Percentiles rank a stretch among this genome's conserved stretches.
These are phyloP conservation scores for Holacanthella duospinosa DNA, from an alignment of 2,888 invertebrate species.

Conservation along the genomic window DNA sequence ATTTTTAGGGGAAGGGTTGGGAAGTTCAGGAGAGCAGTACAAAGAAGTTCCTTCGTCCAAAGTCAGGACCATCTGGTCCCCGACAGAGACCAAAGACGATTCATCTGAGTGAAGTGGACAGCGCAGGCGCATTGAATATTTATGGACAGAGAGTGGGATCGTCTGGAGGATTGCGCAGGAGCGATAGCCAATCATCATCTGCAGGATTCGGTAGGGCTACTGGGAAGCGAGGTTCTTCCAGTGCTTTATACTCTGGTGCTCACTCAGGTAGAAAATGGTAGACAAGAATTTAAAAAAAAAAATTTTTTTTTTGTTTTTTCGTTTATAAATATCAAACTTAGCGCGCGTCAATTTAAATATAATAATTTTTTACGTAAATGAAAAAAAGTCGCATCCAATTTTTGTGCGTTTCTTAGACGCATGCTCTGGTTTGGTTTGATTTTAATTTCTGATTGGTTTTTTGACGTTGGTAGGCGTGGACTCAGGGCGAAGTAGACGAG, in stretches of 20 bases:
- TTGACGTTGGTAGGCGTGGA: constrained; percentile 8
- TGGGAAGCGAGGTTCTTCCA: constrained; percentile 35
- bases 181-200: constrained; percentile 37
- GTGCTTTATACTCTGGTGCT: constrained; percentile 23
- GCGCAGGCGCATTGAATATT: constrained; percentile 47
- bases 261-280: constrained; percentile 11
- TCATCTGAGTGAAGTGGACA: constrained; percentile 58
- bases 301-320: background rate
- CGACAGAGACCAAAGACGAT: constrained; percentile 81
- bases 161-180: constrained; percentile 31
- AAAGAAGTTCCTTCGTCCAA: constrained; percentile 48
- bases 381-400: too few species aligned
- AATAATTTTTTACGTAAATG: background rate
- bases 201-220: constrained; percentile 35
- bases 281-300: background rate
- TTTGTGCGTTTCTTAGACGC: too few species aligned
- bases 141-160: constrained; percentile 42
- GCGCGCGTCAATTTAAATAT: background rate
- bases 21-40: constrained; percentile 37
- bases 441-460: constrained; percentile 7
- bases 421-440: constrained; percentile 2
- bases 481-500: constrained; percentile 25
- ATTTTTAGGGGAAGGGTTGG: constrained; percentile 32
- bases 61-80: constrained; percentile 44
- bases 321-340: too few species aligned